Evolutionary conservation across 2,113 vertebrate genomes (phyloP).

Genomic region (Macquaria australasica): DNA sequence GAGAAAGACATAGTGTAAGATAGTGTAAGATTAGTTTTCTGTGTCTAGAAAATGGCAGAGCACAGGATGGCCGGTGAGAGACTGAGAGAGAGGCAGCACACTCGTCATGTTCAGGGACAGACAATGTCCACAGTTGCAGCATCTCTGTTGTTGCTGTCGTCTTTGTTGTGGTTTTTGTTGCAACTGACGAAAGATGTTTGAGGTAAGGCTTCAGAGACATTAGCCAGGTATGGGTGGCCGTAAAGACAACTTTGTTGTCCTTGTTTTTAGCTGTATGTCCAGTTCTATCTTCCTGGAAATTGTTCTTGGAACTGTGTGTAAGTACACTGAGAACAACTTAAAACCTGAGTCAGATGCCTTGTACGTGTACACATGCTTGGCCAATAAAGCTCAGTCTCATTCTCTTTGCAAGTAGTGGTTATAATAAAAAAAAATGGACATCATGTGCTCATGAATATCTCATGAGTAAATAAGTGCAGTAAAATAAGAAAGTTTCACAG

Average conservation of each 20-base stretch:
- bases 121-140: background rate
- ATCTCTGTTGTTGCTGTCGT: background rate
- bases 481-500: background rate
- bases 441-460: background rate
- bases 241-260: background rate
- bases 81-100: conserved; percentile 3
- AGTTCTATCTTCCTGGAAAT: background rate
- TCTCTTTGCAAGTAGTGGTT: background rate
- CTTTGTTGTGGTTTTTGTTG: background rate
- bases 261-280: background rate
- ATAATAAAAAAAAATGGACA: background rate
- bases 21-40: conserved; percentile 19
- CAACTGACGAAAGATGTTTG: background rate
- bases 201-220: background rate
- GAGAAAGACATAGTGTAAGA: conserved; percentile 3
- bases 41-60: background rate
- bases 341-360: background rate
- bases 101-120: conserved; percentile 7
- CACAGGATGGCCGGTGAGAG: background rate
- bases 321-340: background rate
- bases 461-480: background rate
- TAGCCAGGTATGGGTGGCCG: background rate
- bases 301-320: background rate
- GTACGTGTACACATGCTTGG: too few species aligned
- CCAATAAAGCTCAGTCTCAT: background rate